Percentiles rank a stretch among this genome's conserved stretches.
phyloP scores from a whole-genome alignment of 1,140 invertebrate genomes.

The Condylostylus longicornis region DNA sequence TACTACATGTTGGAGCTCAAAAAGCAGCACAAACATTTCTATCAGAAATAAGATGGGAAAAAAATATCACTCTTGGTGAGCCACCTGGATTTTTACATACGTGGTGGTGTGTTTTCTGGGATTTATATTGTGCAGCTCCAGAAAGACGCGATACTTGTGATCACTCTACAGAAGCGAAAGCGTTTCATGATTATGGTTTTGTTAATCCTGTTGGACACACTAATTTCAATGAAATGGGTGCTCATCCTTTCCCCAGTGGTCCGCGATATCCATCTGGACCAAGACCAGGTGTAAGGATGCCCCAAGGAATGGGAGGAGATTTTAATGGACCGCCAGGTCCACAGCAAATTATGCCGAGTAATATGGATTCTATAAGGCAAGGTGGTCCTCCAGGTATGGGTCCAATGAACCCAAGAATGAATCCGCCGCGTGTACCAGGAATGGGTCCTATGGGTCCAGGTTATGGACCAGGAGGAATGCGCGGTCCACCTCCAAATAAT shows the following conservation, averaged over 20 bases:
- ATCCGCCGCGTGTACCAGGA: slow-evolving; percentile 71
- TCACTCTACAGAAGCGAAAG: slow-evolving; percentile 97
- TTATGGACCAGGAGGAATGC: slow-evolving; percentile 69
- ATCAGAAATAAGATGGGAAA: slow-evolving; percentile 89
- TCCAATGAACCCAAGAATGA: slow-evolving; percentile 87
- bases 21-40: slow-evolving; percentile 98
- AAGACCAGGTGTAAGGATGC: slow-evolving; percentile 78
- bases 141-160: slow-evolving; percentile 92
- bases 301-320: slow-evolving; percentile 75
- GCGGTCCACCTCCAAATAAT: slow-evolving; percentile 76
- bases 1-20: slow-evolving; percentile 94
- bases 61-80: slow-evolving; percentile 94
- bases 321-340: slow-evolving; percentile 82
- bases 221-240: no score
- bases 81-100: slow-evolving; percentile 95
- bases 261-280: slow-evolving; percentile 76
- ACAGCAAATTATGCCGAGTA: slow-evolving; percentile 92
- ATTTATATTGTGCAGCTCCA: slow-evolving; percentile 95
- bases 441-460: slow-evolving; percentile 89
- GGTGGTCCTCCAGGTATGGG: slow-evolving; percentile 82
- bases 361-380: slow-evolving; percentile 81
- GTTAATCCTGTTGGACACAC: slow-evolving; percentile 52
- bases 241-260: slow-evolving; percentile 88
- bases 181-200: slow-evolving; percentile 98
- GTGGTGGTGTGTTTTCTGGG: slow-evolving; percentile 99